A percentile compares a stretch with the other conserved stretches of the same genome.
These are phyloP conservation scores for Mamestra brassicae DNA, from an alignment of 2,888 invertebrate genomes.

Conservation along the genomic window DNA sequence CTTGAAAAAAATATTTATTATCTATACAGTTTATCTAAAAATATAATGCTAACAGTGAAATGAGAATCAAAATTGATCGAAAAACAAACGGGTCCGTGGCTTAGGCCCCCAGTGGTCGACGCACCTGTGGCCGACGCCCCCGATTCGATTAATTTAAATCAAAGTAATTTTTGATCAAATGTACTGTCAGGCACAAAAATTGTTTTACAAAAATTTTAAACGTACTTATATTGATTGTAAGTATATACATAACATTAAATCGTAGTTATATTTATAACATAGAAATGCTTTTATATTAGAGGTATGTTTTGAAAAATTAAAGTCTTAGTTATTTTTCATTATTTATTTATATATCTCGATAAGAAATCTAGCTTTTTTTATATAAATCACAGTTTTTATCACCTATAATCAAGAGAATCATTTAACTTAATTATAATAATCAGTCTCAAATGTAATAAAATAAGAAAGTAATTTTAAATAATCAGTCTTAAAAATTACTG, in stretches of 20 bases:
- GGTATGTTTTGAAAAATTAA: not conserved
- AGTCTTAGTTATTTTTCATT: constrained; percentile 13
- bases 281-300: no score
- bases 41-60: no score
- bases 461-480: constrained; percentile 16
- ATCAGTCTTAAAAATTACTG: constrained; percentile 23
- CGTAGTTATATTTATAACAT: no score
- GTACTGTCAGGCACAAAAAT: no score
- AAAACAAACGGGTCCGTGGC: not conserved
- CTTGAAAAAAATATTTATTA: no score
- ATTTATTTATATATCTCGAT: constrained; percentile 3
- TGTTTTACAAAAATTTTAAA: no score
- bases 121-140: no score
- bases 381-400: constrained; percentile 1
- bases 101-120: not conserved
- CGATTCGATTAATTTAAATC: not conserved
- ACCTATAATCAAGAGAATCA: constrained; percentile 14
- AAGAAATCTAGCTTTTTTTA: not conserved
- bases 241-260: no score
- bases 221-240: no score
- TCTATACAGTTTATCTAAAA: no score
- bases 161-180: no score
- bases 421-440: constrained; percentile 10
- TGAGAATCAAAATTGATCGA: no score
- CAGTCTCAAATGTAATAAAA: constrained; percentile 10